These are phyloP conservation scores for Apogon talboti DNA, from an alignment of 2,797 vertebrate species.

Conservation along the genomic window DNA sequence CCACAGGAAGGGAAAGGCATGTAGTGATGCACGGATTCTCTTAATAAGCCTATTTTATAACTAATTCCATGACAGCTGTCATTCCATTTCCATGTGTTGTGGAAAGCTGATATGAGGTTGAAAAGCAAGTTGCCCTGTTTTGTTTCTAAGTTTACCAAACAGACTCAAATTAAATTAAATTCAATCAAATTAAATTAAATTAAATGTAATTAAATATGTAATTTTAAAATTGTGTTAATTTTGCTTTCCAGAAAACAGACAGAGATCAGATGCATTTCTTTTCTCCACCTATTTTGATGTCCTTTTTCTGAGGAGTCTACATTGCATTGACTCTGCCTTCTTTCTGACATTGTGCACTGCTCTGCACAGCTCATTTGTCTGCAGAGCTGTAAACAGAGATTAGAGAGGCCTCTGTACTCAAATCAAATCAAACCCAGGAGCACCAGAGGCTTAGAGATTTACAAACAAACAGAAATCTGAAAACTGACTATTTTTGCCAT, in stretches of 20 bases:
- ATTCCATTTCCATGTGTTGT: too few species aligned
- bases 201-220: neutral
- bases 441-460: neutral
- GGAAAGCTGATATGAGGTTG: too few species aligned
- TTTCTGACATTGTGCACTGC: slow-evolving; percentile 10
- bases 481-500: neutral
- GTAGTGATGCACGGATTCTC: too few species aligned
- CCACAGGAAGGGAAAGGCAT: too few species aligned
- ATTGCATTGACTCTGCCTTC: slow-evolving; percentile 9
- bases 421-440: neutral
- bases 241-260: neutral
- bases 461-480: neutral
- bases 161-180: slow-evolving; percentile 2
- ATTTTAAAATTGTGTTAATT: too few species aligned
- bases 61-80: too few species aligned
- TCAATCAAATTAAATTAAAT: too few species aligned
- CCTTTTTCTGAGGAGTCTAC: slow-evolving; percentile 7
- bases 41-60: too few species aligned
- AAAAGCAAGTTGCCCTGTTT: too few species aligned
- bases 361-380: slow-evolving; percentile 4
- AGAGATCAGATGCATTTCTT: neutral
- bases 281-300: neutral
- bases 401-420: neutral
- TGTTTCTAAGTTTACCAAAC: neutral
- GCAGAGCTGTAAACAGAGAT: slow-evolving; percentile 13